Conservation (phyloP, 2,113 vertebrate genomes). For the Gavia stellata region DNA sequence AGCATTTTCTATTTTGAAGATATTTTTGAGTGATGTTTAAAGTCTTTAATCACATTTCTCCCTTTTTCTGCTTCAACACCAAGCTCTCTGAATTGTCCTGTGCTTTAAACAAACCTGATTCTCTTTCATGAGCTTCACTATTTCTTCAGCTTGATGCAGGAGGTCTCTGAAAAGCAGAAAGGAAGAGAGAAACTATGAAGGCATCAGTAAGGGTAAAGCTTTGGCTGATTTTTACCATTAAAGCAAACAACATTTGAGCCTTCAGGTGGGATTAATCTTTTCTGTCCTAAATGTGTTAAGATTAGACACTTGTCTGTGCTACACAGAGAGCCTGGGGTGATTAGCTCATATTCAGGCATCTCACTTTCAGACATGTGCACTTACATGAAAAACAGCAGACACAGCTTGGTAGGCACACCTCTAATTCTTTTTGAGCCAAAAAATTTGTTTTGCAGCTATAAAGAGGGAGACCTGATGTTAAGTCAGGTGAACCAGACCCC, state of each 20-base stretch:
- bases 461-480: not conserved
- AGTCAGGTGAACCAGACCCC: not conserved
- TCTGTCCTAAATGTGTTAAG: not conserved
- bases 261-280: not conserved
- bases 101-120: constrained; percentile 60
- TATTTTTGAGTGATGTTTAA: not conserved
- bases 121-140: constrained; percentile 65
- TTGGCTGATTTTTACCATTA: not conserved
- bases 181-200: not conserved
- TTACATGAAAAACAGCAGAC: not conserved
- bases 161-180: constrained; percentile 61
- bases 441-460: not conserved
- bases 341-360: not conserved
- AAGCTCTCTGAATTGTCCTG: not conserved
- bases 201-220: not conserved
- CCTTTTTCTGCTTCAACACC: not conserved
- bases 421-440: not conserved
- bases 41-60: not conserved
- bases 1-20: not conserved
- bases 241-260: not conserved
- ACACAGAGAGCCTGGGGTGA: not conserved
- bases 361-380: not conserved
- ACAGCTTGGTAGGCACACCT: not conserved
- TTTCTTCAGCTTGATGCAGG: constrained; percentile 56
- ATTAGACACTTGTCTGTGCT: not conserved